Conservation (phyloP, 2,888 invertebrate species). For the Pardosa pseudoannulata region DNA sequence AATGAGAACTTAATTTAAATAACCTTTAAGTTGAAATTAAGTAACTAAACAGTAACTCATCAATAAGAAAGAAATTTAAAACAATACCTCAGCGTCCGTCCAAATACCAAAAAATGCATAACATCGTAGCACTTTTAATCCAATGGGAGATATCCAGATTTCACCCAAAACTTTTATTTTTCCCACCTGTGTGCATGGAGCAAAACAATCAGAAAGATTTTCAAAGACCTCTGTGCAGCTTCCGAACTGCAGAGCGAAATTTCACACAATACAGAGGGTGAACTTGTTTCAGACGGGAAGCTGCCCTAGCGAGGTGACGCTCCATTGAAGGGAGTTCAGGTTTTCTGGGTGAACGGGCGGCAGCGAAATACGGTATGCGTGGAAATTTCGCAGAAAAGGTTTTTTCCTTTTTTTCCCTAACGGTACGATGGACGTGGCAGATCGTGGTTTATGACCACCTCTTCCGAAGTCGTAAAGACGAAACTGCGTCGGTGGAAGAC, state of each 20-base stretch:
- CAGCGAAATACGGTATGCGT: not conserved
- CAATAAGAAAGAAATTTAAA: too few relatives aligned
- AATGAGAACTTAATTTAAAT: too few relatives aligned
- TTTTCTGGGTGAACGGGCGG: conserved; percentile 22
- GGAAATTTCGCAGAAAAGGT: not conserved
- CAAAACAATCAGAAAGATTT: not conserved
- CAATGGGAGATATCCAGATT: not conserved
- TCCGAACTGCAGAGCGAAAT: not conserved
- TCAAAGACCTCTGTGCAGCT: not conserved
- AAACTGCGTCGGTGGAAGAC: too few relatives aligned
- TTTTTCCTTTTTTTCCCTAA: too few relatives aligned
- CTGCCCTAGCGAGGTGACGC: not conserved
- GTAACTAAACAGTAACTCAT: too few relatives aligned
- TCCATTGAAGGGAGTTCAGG: conserved; percentile 8
- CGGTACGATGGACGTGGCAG: conserved; percentile 3
- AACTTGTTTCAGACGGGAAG: not conserved
- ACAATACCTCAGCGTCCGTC: conserved; percentile 1
- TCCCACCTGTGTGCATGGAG: not conserved
- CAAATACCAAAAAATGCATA: conserved; percentile 22
- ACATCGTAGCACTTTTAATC: conserved; percentile 16
- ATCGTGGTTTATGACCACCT: not conserved
- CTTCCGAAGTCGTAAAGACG: not conserved
- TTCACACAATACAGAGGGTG: not conserved
- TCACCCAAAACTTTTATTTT: too few relatives aligned
- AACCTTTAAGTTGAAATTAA: too few relatives aligned